These are phyloP conservation scores for Drosophila trapezifrons DNA, from an alignment of 1,140 invertebrate genomes.

Conservation along the genomic window DNA sequence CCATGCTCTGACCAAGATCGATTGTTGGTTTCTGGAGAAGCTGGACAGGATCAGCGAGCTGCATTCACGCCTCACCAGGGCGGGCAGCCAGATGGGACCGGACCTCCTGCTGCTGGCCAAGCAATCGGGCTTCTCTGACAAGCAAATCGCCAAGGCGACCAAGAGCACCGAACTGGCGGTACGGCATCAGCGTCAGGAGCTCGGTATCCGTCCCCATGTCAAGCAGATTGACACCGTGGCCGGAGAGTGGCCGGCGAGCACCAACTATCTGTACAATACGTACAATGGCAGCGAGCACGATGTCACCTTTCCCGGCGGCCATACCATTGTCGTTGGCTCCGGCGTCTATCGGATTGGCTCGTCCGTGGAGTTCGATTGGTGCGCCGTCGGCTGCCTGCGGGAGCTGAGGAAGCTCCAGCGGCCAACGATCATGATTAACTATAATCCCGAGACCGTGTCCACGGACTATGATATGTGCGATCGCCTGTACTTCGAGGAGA, in stretches of 20 bases:
- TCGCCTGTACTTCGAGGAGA: constrained; percentile 99
- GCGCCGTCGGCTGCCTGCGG: constrained; percentile 97
- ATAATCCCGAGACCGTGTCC: constrained; percentile 99
- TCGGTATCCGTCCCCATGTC: constrained; percentile 92
- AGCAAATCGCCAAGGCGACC: constrained; percentile 95
- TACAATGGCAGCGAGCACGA: constrained; percentile 97
- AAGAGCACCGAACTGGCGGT: constrained; percentile 94
- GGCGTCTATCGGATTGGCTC: constrained; percentile 99
- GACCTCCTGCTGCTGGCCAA: constrained; percentile 92
- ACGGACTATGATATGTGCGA: constrained; percentile 99
- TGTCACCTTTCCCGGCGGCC: constrained; percentile 91
- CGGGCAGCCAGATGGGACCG: constrained; percentile 86
- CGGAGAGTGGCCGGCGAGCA: constrained; percentile 99
- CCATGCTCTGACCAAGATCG: constrained; percentile 97
- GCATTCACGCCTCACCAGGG: constrained; percentile 85
- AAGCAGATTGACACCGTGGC: constrained; percentile 99
- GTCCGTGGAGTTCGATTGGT: constrained; percentile 99
- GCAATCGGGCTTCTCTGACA: constrained; percentile 98
- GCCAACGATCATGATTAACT: constrained; percentile 99
- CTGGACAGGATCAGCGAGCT: constrained; percentile 96
- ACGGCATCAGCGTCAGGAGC: constrained; percentile 89
- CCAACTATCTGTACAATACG: constrained; percentile 99
- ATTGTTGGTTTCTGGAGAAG: constrained; percentile 98
- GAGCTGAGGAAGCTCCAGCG: constrained; percentile 93
- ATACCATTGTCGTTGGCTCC: constrained; percentile 95